phyloP scores from a whole-genome alignment of 2,888 invertebrate genomes.

The Proisotoma minuta region DNA sequence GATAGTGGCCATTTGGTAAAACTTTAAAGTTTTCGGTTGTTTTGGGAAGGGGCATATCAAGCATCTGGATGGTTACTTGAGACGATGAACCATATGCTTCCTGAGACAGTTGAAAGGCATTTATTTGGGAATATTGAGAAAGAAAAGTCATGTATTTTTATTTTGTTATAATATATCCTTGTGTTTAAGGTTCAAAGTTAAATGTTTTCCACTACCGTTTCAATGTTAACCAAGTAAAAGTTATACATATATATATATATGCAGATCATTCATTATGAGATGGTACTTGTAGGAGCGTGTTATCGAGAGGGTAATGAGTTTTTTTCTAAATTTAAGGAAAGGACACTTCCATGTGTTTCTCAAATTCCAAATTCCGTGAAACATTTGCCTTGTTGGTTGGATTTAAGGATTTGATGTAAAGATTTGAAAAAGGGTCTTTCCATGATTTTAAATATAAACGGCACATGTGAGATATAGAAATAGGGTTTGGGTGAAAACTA shows the following conservation, averaged over 20 bases:
- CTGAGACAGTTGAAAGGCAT: slow-evolving; percentile 16
- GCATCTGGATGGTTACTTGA: slow-evolving; percentile 46
- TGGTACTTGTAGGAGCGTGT: not conserved
- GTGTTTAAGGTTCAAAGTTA: not conserved
- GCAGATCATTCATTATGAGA: not conserved
- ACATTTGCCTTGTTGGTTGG: too few relatives aligned
- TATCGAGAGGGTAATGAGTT: too few relatives aligned
- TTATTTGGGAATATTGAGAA: slow-evolving; percentile 6
- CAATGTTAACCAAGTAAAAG: too few relatives aligned
- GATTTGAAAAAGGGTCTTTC: too few relatives aligned
- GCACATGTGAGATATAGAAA: too few relatives aligned
- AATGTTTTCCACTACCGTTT: not conserved
- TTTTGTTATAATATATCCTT: slow-evolving; percentile 1
- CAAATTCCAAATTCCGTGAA: too few relatives aligned
- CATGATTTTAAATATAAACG: too few relatives aligned
- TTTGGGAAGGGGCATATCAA: slow-evolving; percentile 42
- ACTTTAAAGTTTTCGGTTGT: slow-evolving; percentile 31
- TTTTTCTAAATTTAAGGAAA: too few relatives aligned
- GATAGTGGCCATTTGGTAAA: slow-evolving; percentile 38
- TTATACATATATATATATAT: too few relatives aligned
- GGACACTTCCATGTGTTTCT: too few relatives aligned
- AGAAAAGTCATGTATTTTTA: slow-evolving; percentile 13
- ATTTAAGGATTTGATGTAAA: too few relatives aligned
- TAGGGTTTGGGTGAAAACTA: too few relatives aligned
- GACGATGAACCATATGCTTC: slow-evolving; percentile 45